Evolutionary conservation across 2,113 vertebrate species (phyloP).

Genomic region (Dolichotis patagonum): DNA sequence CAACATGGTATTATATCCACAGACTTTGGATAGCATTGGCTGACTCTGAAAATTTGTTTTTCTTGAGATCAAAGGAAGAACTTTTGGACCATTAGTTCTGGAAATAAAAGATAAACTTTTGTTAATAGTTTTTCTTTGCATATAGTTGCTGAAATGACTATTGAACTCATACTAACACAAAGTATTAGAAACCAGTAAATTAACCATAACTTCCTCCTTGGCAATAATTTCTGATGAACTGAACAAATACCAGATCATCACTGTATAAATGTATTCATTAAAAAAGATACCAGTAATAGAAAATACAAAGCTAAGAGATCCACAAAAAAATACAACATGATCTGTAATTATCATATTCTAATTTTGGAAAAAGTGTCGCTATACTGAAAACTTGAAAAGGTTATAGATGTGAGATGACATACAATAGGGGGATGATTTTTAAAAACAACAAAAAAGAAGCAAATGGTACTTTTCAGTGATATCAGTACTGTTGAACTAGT

Average conservation of each 20-base stretch:
- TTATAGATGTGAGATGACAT: not conserved
- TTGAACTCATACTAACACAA: conserved; percentile 23
- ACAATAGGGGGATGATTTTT: not conserved
- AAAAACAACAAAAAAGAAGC: not conserved
- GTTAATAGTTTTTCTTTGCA: conserved; percentile 2
- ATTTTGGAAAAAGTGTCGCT: conserved; percentile 4
- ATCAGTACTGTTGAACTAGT: not conserved
- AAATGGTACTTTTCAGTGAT: not conserved
- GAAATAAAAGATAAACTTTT: conserved; percentile 26
- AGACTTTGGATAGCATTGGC: not conserved
- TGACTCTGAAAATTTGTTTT: conserved; percentile 48
- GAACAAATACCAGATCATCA: not conserved
- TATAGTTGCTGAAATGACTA: not conserved
- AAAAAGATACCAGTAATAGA: not conserved
- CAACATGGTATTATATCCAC: not conserved
- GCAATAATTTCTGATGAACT: conserved; percentile 25
- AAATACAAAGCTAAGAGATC: not conserved
- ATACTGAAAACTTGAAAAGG: not conserved
- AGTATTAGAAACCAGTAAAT: not conserved
- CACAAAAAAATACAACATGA: not conserved
- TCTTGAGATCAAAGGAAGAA: not conserved
- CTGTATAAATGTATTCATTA: conserved; percentile 6
- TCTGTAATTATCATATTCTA: not conserved
- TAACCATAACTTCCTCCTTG: not conserved
- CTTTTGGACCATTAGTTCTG: not conserved